Conservation (phyloP, 2,113 vertebrate species). For the Coryphaenoides rupestris region DNA sequence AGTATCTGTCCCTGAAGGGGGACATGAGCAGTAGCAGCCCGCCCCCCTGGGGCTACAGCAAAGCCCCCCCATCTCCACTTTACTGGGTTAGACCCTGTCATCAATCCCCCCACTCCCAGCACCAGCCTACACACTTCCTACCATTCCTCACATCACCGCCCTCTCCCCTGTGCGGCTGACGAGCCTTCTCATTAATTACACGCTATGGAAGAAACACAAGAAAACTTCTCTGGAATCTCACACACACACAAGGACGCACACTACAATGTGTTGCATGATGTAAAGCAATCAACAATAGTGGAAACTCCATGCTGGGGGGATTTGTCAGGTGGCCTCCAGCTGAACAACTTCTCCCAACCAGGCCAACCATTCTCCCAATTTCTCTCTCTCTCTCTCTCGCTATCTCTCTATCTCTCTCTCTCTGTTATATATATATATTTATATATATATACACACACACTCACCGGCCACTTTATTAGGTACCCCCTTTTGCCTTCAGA, state of each 20-base stretch:
- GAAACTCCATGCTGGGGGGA: slow-evolving; percentile 12
- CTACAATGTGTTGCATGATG: slow-evolving; percentile 1
- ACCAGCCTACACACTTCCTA: slow-evolving; percentile 8
- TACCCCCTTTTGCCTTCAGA: too few relatives aligned
- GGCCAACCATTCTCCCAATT: too few relatives aligned
- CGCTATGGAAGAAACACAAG: slow-evolving; percentile 18
- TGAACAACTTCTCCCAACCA: too few relatives aligned
- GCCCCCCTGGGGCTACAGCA: slow-evolving; percentile 6
- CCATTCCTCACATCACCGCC: background rate
- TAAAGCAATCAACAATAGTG: slow-evolving; percentile 36
- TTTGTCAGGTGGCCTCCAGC: slow-evolving; percentile 26
- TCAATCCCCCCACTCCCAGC: slow-evolving; percentile 13
- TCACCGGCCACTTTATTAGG: too few relatives aligned
- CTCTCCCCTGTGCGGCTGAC: background rate
- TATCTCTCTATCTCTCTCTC: too few relatives aligned
- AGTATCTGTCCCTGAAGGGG: background rate
- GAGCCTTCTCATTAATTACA: slow-evolving; percentile 39
- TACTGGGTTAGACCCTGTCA: slow-evolving; percentile 30
- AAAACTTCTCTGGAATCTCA: slow-evolving; percentile 15
- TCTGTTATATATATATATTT: too few relatives aligned
- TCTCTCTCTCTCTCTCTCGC: too few relatives aligned
- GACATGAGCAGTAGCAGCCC: slow-evolving; percentile 7
- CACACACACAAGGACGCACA: slow-evolving; percentile 2
- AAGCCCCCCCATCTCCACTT: slow-evolving; percentile 13
- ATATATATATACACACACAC: too few relatives aligned